Conservation (phyloP, 2,797 vertebrate genomes). For the Cyclopterus lumpus region DNA sequence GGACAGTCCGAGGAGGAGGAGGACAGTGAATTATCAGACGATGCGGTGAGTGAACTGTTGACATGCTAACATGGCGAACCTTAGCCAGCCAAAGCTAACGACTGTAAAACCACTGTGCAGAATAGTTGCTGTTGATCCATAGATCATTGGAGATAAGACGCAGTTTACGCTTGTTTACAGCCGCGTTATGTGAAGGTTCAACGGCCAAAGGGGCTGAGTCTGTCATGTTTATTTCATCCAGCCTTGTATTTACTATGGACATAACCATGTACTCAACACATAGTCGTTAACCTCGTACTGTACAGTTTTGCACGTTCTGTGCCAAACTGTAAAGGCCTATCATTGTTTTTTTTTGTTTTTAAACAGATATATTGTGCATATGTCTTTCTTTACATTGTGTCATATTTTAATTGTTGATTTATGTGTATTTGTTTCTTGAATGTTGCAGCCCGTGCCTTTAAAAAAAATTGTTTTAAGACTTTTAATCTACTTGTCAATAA, state of each 20-base stretch:
- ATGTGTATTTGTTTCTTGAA: neutral
- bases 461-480: too few relatives aligned
- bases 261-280: neutral
- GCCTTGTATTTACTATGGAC: neutral
- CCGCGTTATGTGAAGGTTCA: neutral
- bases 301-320: neutral
- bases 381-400: too few relatives aligned
- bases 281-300: neutral
- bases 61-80: slow-evolving; percentile 44
- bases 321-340: neutral
- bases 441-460: neutral
- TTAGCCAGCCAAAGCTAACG: neutral
- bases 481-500: neutral
- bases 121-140: too few relatives aligned
- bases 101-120: neutral
- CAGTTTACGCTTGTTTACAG: neutral
- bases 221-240: neutral
- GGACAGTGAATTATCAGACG: slow-evolving; percentile 76
- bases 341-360: neutral
- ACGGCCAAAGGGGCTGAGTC: neutral
- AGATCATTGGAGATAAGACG: neutral
- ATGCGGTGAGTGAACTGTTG: slow-evolving; percentile 66
- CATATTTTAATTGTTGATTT: neutral
- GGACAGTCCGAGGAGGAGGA: slow-evolving; percentile 79
- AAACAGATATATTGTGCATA: accelerated